These are phyloP conservation scores for Beris morrisii DNA, from an alignment of 2,888 invertebrate genomes.

Conservation along the genomic window DNA sequence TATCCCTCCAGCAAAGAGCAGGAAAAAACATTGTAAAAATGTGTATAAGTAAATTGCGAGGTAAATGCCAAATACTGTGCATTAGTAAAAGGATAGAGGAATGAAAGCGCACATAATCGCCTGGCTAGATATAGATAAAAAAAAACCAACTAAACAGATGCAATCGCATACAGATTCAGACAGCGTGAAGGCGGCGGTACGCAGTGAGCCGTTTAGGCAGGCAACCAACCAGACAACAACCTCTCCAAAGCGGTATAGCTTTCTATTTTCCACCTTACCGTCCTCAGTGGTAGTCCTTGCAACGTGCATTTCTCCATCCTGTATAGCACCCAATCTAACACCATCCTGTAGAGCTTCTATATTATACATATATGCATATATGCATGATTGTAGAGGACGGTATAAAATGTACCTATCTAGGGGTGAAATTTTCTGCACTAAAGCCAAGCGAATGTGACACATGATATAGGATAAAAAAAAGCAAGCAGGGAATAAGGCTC, in stretches of 20 bases:
- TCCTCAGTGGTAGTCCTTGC: no score
- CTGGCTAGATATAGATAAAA: background rate
- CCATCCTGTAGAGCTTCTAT: no score
- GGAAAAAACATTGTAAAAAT: background rate
- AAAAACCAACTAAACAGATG: slow-evolving; percentile 11
- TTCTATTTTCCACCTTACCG: slow-evolving; percentile 21
- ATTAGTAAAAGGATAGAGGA: background rate
- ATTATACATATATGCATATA: no score
- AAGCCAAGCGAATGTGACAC: slow-evolving; percentile 23
- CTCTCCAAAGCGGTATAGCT: slow-evolving; percentile 15
- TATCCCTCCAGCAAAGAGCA: no score
- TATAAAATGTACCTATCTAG: no score
- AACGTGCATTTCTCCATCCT: no score
- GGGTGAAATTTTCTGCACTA: slow-evolving; percentile 17
- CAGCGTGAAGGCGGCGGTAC: slow-evolving; percentile 22
- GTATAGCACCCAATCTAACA: no score
- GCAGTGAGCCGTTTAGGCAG: slow-evolving; percentile 24
- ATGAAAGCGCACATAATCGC: slow-evolving; percentile 1
- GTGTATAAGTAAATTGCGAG: slow-evolving; percentile 11
- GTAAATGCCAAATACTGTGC: slow-evolving; percentile 6
- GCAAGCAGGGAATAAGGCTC: background rate
- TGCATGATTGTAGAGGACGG: no score
- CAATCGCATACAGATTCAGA: slow-evolving; percentile 24
- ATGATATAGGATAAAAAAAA: slow-evolving; percentile 7
- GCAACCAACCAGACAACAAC: slow-evolving; percentile 23